Percentiles rank a stretch among this genome's conserved stretches.
Conservation (phyloP, 1,140 invertebrate genomes). For the Plectrocnemia conspersa region DNA sequence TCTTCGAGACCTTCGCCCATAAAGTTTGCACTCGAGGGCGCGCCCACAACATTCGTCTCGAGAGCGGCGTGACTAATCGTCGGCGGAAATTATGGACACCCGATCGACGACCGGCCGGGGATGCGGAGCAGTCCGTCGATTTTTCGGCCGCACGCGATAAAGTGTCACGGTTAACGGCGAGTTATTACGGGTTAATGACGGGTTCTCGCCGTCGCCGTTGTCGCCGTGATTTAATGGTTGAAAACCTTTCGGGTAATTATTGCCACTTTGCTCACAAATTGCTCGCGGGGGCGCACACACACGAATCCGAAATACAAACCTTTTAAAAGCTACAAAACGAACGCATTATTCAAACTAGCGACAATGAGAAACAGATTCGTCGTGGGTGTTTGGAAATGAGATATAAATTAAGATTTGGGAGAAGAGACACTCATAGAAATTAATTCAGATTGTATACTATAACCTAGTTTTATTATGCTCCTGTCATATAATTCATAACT, state of each 20-base stretch:
- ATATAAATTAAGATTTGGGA: too few species aligned
- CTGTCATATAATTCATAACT: too few species aligned
- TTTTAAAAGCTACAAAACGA: slow-evolving; percentile 27
- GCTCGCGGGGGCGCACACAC: slow-evolving; percentile 3
- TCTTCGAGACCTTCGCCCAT: too few species aligned
- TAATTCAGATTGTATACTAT: too few species aligned
- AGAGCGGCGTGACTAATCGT: slow-evolving; percentile 2
- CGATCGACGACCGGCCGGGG: not conserved
- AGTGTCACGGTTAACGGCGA: slow-evolving; percentile 10
- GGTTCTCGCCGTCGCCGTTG: slow-evolving; percentile 1
- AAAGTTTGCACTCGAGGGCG: too few species aligned
- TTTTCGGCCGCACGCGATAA: not conserved
- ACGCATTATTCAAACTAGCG: slow-evolving; percentile 24
- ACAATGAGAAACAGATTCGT: too few species aligned
- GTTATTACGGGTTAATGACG: slow-evolving; percentile 14
- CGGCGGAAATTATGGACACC: not conserved
- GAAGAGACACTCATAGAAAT: too few species aligned
- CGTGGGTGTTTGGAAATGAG: too few species aligned
- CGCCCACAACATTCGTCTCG: not conserved
- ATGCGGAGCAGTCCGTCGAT: not conserved
- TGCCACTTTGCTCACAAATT: slow-evolving; percentile 23
- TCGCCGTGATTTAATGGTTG: slow-evolving; percentile 28
- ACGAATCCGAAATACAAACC: slow-evolving; percentile 24
- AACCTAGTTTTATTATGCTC: too few species aligned
- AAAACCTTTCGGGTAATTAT: slow-evolving; percentile 15